A percentile compares a stretch with the other conserved stretches of the same genome.
These are phyloP conservation scores for Caenorhabditis wallacei DNA, from an alignment of 2,888 invertebrate species.

Conservation along the genomic window DNA sequence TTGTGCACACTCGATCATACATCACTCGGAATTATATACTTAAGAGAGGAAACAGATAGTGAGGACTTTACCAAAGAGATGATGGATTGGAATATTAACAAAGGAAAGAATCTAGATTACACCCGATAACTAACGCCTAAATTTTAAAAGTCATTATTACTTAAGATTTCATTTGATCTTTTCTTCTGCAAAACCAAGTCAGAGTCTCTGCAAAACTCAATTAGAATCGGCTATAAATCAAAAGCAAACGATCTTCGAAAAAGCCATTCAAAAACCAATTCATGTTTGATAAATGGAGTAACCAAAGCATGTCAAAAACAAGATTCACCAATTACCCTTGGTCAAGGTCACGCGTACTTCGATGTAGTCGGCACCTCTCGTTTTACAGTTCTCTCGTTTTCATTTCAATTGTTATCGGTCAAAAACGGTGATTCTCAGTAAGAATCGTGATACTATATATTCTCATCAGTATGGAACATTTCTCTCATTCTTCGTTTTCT, in stretches of 20 bases:
- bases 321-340: conserved; percentile 29
- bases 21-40: not conserved
- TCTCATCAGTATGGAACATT: not conserved
- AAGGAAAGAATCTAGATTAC: too few species aligned
- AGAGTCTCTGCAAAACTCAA: not conserved
- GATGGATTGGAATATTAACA: not conserved
- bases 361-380: not conserved
- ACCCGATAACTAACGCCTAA: too few species aligned
- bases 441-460: not conserved
- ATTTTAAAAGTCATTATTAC: too few species aligned
- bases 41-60: not conserved
- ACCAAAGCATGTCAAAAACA: conserved; percentile 13
- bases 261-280: conserved; percentile 15
- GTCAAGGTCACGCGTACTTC: conserved; percentile 42
- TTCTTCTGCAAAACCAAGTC: too few species aligned
- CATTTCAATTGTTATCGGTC: conserved; percentile 8
- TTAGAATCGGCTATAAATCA: conserved; percentile 1
- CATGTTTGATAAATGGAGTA: conserved; percentile 2
- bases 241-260: not conserved
- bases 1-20: not conserved
- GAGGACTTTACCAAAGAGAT: not conserved
- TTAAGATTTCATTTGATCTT: too few species aligned
- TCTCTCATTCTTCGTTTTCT: too few species aligned
- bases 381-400: conserved; percentile 3
- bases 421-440: not conserved